Evolutionary conservation across 2,888 invertebrate species (phyloP).

Genomic region (Ecliptopera silaceata): DNA sequence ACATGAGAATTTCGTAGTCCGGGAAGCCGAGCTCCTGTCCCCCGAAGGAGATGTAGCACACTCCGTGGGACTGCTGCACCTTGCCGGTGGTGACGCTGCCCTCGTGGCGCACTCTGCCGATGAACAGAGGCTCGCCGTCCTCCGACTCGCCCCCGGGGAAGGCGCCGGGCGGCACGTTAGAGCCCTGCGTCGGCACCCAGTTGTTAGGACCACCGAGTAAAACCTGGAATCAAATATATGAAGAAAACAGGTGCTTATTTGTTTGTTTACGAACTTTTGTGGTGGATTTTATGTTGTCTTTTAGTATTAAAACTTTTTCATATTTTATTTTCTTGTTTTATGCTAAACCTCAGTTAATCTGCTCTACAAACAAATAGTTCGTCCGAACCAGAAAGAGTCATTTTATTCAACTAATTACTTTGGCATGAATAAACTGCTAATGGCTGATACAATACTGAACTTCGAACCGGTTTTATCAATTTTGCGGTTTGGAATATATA

Average conservation of each 20-base stretch:
- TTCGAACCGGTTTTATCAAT: too few relatives aligned
- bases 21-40: conserved; percentile 90
- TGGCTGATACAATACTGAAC: too few relatives aligned
- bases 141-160: conserved; percentile 88
- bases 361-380: too few relatives aligned
- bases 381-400: too few relatives aligned
- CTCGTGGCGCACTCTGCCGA: conserved; percentile 90
- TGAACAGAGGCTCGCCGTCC: conserved; percentile 90
- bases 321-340: too few relatives aligned
- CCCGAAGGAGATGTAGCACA: conserved; percentile 93
- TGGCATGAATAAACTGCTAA: too few relatives aligned
- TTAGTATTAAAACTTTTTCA: too few relatives aligned
- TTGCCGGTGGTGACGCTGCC: conserved; percentile 91
- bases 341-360: too few relatives aligned
- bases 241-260: not conserved
- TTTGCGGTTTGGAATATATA: too few relatives aligned
- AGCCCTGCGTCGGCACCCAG: conserved; percentile 88
- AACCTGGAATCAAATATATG: conserved; percentile 55
- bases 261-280: too few relatives aligned
- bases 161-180: conserved; percentile 88
- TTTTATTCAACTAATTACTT: too few relatives aligned
- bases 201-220: conserved; percentile 83
- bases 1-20: conserved; percentile 90
- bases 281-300: too few relatives aligned
- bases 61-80: conserved; percentile 91